phyloP scores from a whole-genome alignment of 2,888 invertebrate species.

The Cacoxenus indagator region DNA sequence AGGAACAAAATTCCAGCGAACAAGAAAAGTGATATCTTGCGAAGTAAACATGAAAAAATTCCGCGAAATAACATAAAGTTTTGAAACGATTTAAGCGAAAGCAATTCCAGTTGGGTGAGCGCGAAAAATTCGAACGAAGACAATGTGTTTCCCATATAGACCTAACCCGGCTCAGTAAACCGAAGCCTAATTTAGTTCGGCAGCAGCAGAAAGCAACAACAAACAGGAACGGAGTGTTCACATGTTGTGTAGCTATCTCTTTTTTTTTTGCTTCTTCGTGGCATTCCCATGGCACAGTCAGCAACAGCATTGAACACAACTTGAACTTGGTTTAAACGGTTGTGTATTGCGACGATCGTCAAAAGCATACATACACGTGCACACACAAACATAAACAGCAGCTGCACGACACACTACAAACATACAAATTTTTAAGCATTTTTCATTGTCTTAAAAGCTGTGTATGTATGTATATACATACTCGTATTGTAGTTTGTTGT shows the following conservation, averaged over 20 bases:
- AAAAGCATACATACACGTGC: too few relatives aligned
- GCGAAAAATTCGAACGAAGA: too few relatives aligned
- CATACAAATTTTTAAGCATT: not conserved
- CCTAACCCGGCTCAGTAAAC: not conserved
- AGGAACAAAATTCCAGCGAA: not conserved
- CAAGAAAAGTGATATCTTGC: not conserved
- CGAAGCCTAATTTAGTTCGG: not conserved
- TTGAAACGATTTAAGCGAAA: not conserved
- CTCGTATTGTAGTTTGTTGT: conserved; percentile 10
- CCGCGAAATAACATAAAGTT: not conserved
- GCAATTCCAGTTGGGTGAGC: not conserved
- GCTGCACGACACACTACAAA: too few relatives aligned
- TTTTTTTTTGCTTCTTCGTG: too few relatives aligned
- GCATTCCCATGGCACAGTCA: too few relatives aligned
- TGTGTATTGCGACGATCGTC: too few relatives aligned
- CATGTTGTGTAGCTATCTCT: too few relatives aligned
- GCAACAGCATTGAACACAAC: too few relatives aligned
- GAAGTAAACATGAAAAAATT: not conserved
- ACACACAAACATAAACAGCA: too few relatives aligned
- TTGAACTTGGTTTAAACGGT: too few relatives aligned
- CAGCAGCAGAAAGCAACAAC: not conserved
- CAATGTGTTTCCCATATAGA: not conserved
- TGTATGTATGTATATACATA: not conserved
- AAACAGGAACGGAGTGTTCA: not conserved
- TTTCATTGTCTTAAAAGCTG: not conserved